Evolutionary conservation across 2,888 invertebrate genomes (phyloP).

Genomic region (Oscheius sp.): DNA sequence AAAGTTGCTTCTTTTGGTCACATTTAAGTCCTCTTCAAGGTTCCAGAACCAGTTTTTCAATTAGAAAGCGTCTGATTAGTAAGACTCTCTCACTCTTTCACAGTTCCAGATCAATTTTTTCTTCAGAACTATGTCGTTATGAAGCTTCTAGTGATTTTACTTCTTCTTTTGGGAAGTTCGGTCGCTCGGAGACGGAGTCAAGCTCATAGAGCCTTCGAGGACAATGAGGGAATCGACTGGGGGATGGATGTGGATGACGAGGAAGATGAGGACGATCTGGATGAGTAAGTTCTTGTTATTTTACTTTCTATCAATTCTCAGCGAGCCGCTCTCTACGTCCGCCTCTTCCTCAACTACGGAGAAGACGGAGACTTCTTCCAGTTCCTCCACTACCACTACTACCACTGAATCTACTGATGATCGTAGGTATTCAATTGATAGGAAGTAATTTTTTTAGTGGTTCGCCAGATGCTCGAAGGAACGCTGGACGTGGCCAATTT

Average conservation of each 20-base stretch:
- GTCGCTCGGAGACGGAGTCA: slow-evolving; percentile 31
- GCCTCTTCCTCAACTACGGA: background rate
- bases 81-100: background rate
- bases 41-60: background rate
- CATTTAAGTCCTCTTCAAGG: background rate
- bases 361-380: background rate
- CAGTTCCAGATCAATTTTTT: background rate
- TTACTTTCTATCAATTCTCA: background rate
- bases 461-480: slow-evolving; percentile 47
- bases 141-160: background rate
- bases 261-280: background rate
- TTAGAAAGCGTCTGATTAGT: background rate
- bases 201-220: slow-evolving; percentile 37
- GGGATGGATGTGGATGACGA: slow-evolving; percentile 24
- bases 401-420: slow-evolving; percentile 15
- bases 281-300: background rate
- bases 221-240: slow-evolving; percentile 33
- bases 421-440: background rate
- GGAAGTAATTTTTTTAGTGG: slow-evolving; percentile 38
- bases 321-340: background rate
- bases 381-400: background rate
- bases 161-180: background rate
- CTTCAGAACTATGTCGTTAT: background rate
- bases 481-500: slow-evolving; percentile 46
- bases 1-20: background rate